Conservation (phyloP, 2,797 vertebrate genomes). For the Morus bassanus region DNA sequence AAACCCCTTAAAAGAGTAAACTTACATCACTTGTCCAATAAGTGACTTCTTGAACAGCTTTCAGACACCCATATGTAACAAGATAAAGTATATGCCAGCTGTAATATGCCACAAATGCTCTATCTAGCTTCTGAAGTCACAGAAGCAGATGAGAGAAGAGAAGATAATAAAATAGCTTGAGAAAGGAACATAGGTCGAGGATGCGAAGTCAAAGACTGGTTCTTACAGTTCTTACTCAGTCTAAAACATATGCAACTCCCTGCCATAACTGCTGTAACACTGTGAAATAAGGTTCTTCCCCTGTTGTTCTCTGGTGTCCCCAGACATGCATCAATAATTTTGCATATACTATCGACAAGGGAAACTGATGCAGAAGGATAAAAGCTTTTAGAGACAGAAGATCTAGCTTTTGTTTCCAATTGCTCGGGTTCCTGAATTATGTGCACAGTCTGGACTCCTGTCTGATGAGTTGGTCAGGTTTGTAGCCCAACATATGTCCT, state of each 20-base stretch:
- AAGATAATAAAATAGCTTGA: neutral
- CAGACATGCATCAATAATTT: neutral
- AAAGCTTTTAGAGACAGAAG: neutral
- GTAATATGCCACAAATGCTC: neutral
- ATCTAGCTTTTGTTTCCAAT: neutral
- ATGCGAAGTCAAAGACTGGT: neutral
- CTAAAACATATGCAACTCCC: neutral
- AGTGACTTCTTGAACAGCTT: neutral
- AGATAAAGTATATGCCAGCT: rapidly evolving
- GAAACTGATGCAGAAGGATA: neutral
- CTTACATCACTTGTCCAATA: neutral
- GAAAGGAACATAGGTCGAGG: neutral
- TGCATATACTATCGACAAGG: too few species aligned
- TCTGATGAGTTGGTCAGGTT: neutral
- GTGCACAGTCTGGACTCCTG: neutral
- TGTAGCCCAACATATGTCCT: neutral
- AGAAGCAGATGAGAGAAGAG: neutral
- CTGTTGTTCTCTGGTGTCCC: neutral
- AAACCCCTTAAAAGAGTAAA: too few species aligned
- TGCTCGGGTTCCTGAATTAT: neutral
- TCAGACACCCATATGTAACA: rapidly evolving
- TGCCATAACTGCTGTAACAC: neutral
- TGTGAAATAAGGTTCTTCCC: neutral
- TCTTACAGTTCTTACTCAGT: neutral
- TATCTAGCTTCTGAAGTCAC: neutral